Percentiles rank a stretch among this genome's conserved stretches.
Evolutionary conservation across 1,140 invertebrate genomes (phyloP).

Genomic region (Drosophila suzukii): DNA sequence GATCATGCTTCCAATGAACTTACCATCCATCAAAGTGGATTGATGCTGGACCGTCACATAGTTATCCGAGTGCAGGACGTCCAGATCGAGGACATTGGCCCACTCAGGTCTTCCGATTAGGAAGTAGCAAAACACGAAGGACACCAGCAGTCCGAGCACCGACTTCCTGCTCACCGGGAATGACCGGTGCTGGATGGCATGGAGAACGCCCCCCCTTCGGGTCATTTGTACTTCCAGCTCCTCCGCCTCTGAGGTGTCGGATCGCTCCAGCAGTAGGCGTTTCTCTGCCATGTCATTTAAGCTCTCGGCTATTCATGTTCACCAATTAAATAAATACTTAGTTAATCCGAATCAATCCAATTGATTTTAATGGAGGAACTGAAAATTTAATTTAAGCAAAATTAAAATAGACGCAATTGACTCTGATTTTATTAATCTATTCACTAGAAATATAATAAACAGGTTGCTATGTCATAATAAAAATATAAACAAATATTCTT

Average conservation of each 20-base stretch:
- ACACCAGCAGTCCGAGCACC: constrained; percentile 33
- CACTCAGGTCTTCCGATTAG: constrained; percentile 49
- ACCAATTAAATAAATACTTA: background rate
- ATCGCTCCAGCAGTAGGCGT: constrained; percentile 43
- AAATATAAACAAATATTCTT: too few species aligned
- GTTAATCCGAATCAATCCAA: background rate
- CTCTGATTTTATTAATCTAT: too few species aligned
- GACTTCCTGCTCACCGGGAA: constrained; percentile 52
- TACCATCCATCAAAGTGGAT: constrained; percentile 79
- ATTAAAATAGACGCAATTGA: background rate
- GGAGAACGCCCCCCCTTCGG: constrained; percentile 4
- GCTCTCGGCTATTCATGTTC: constrained; percentile 1
- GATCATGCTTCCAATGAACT: constrained; percentile 4
- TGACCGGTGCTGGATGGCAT: constrained; percentile 3
- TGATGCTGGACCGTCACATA: constrained; percentile 60
- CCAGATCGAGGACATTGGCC: constrained; percentile 62
- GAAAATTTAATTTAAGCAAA: background rate
- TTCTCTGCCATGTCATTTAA: constrained; percentile 54
- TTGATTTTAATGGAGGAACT: background rate
- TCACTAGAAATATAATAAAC: too few species aligned
- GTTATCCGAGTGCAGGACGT: constrained; percentile 24
- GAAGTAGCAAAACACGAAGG: constrained; percentile 61
- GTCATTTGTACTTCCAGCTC: constrained; percentile 10
- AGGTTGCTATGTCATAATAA: too few species aligned
- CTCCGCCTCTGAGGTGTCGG: constrained; percentile 17